Base-by-base conservation (phyloP, 2,797 vertebrate species). In the Alauda arvensis region DNA sequence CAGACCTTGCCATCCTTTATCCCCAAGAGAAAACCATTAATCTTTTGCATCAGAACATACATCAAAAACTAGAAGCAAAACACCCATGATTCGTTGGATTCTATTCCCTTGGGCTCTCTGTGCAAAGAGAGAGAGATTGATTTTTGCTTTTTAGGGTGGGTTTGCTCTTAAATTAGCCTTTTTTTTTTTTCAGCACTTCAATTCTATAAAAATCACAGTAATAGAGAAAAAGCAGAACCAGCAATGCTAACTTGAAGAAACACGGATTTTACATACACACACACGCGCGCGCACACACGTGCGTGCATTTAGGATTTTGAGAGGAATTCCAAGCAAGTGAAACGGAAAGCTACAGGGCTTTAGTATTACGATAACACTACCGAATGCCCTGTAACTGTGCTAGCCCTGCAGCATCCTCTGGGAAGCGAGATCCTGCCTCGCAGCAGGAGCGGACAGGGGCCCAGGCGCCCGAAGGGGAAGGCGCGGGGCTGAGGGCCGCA, bases 91-190 rank as follows among this genome's bases (percentile, higher is more conserved):
- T 88, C 57, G 45, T 62, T 43, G 45, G 78, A 75, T 48, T 81
- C 52, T 63, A 60, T 77, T 88, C 92, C 86, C 77, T 79, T 60
- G 85, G 91, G 79, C 71, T 92, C 33, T 49, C 52, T 42, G 15
- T 72, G 72, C 12, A 37, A 91, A 94, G 66, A 79, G 34, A 59
- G 66, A 85, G 53, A 84, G 61, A 92, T 92, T 91, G 87, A 89
- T 88, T 96, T 95, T 94, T 92, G 92, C 77, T 91, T 95, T 93
- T 95, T 89, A 87, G 75, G 88, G 83, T 81, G 83, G 69, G 90
- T 92, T 95, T 93, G 55, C 26, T 90, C 86, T 93, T 90, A 90
- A 91, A 94, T 93, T 88, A 93, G 67, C 62, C 59, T 49, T 63
- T 60, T 76, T 75, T 82, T 77, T 74, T 75, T 82, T 77, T 10